These are phyloP conservation scores for Cataglyphis altisquamis DNA, from an alignment of 2,888 invertebrate genomes.

Conservation along the genomic window DNA sequence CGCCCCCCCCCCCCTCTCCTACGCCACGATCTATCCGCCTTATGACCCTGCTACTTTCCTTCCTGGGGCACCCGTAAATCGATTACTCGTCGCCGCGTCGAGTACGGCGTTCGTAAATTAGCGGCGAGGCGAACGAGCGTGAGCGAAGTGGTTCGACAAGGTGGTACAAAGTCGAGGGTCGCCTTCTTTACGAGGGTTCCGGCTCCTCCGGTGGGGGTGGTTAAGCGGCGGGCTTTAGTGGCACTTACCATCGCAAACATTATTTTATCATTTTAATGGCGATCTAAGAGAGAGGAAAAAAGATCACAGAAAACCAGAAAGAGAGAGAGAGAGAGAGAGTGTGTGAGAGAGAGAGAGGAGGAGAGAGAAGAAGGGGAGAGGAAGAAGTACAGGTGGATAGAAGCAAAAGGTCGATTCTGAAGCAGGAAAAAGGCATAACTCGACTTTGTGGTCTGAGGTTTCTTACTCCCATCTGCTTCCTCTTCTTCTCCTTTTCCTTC, in stretches of 20 bases:
- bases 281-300: conserved; percentile 64
- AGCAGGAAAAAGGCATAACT: conserved; percentile 72
- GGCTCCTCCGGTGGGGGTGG: conserved; percentile 67
- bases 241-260: conserved; percentile 85
- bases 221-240: conserved; percentile 81
- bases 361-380: neutral
- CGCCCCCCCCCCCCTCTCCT: neutral
- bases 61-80: conserved; percentile 69
- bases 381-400: conserved; percentile 43
- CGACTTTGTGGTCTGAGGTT: conserved; percentile 73
- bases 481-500: conserved; percentile 26
- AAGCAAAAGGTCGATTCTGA: conserved; percentile 49
- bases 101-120: conserved; percentile 76
- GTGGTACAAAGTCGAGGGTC: conserved; percentile 78
- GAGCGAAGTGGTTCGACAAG: conserved; percentile 79
- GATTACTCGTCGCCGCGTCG: conserved; percentile 75
- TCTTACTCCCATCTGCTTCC: conserved; percentile 53
- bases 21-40: conserved; percentile 50
- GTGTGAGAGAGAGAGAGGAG: conserved; percentile 39
- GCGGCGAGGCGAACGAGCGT: conserved; percentile 75
- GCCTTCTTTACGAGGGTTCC: conserved; percentile 75
- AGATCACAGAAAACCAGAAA: conserved; percentile 26
- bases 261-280: conserved; percentile 85
- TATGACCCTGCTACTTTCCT: conserved; percentile 56
- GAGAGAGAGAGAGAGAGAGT: conserved; percentile 34